Percentiles rank a stretch among this genome's conserved stretches.
phyloP scores from a whole-genome alignment of 92 coral and sea anemone species.

The Hydrozoanthus gracilis region DNA sequence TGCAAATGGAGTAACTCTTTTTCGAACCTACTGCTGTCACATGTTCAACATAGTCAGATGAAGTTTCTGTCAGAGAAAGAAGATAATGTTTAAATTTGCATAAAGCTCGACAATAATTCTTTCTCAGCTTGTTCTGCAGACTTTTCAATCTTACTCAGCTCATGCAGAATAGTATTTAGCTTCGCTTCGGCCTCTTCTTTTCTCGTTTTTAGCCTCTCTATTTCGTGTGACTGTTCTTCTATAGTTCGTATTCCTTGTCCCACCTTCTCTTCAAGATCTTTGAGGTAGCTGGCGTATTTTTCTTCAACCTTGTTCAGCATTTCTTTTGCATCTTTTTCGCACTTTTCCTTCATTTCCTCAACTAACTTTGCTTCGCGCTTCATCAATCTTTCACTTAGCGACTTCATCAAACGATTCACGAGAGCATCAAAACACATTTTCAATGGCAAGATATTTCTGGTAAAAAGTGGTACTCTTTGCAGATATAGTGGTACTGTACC shows the following conservation, averaged over 20 bases:
- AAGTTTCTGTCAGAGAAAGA: too few relatives aligned
- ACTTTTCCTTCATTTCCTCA: constrained; percentile 65
- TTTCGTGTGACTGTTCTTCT: constrained; percentile 59
- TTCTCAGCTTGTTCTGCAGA: constrained; percentile 80
- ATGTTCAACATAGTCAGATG: too few relatives aligned
- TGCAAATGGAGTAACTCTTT: too few relatives aligned
- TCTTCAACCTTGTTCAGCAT: constrained; percentile 64
- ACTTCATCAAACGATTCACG: constrained; percentile 46
- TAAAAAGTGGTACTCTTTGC: neutral
- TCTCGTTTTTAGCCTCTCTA: constrained; percentile 57
- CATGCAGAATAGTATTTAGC: constrained; percentile 60
- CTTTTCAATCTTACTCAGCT: constrained; percentile 80
- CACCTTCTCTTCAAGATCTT: constrained; percentile 67
- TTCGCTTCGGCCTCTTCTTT: constrained; percentile 72
- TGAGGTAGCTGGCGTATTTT: constrained; percentile 61
- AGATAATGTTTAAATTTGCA: neutral
- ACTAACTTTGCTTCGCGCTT: constrained; percentile 69
- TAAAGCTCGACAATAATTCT: constrained; percentile 66
- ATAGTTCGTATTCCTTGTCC: constrained; percentile 60
- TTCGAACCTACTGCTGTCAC: too few relatives aligned
- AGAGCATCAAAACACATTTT: constrained; percentile 43
- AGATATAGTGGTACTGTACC: neutral
- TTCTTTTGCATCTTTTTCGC: constrained; percentile 61
- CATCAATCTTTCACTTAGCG: constrained; percentile 82
- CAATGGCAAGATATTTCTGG: neutral